Evolutionary conservation across 2,888 invertebrate species (phyloP).

Genomic region (Napeogenes sylphis): DNA sequence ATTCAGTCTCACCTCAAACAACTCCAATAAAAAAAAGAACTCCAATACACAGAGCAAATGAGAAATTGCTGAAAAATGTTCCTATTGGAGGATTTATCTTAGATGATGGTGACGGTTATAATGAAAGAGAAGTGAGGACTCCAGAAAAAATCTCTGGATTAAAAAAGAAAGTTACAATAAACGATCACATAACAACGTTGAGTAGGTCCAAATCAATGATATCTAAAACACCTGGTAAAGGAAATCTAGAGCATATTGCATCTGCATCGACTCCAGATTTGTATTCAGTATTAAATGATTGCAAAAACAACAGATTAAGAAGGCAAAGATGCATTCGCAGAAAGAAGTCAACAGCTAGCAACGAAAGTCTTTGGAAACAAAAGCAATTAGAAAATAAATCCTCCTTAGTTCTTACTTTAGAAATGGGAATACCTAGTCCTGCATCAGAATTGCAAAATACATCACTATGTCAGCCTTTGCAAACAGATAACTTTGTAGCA

Average conservation of each 20-base stretch:
- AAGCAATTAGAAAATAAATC: slow-evolving; percentile 47
- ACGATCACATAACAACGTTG: slow-evolving; percentile 37
- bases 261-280: slow-evolving; percentile 67
- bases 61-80: slow-evolving; percentile 63
- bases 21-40: slow-evolving; percentile 57
- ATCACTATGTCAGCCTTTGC: slow-evolving; percentile 55
- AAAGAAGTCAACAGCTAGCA: slow-evolving; percentile 69
- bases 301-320: slow-evolving; percentile 61
- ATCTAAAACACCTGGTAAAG: slow-evolving; percentile 41
- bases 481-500: slow-evolving; percentile 36
- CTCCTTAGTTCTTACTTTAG: slow-evolving; percentile 56
- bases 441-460: slow-evolving; percentile 56
- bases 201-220: slow-evolving; percentile 65
- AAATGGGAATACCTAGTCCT: slow-evolving; percentile 70
- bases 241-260: slow-evolving; percentile 46
- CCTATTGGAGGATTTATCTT: slow-evolving; percentile 69
- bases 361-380: slow-evolving; percentile 56
- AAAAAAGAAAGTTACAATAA: slow-evolving; percentile 36
- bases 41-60: slow-evolving; percentile 58
- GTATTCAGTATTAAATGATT: slow-evolving; percentile 46
- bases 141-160: slow-evolving; percentile 53
- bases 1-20: slow-evolving; percentile 64
- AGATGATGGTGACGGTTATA: slow-evolving; percentile 69
- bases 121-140: slow-evolving; percentile 72
- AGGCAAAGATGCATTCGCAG: slow-evolving; percentile 78